phyloP scores from a whole-genome alignment of 1,140 invertebrate species.

The Liolophura sinensis region DNA sequence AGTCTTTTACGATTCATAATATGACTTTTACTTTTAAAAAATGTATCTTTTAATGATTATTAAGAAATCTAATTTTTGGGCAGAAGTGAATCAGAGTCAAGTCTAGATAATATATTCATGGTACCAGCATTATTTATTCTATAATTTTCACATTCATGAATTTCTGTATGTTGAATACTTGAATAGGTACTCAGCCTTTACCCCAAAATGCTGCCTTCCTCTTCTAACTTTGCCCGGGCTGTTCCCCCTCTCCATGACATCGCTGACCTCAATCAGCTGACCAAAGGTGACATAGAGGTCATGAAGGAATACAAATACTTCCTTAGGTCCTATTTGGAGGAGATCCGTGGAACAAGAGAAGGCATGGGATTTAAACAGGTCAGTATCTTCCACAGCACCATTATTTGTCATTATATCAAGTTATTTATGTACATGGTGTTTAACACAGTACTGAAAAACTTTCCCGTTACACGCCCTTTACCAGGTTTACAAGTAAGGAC shows the following conservation, averaged over 20 bases:
- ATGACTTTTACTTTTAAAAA: neutral
- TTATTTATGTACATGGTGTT: too few species aligned
- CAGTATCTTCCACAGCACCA: neutral
- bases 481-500: too few species aligned
- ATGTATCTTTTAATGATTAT: neutral
- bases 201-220: conserved; percentile 56
- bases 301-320: conserved; percentile 54
- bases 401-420: too few species aligned
- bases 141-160: neutral
- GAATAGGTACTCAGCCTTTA: conserved; percentile 59
- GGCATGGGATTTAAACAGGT: conserved; percentile 45
- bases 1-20: neutral
- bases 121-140: neutral
- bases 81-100: neutral
- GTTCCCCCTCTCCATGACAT: conserved; percentile 61
- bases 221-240: conserved; percentile 50
- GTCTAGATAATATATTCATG: too few species aligned
- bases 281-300: conserved; percentile 45
- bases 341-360: conserved; percentile 44
- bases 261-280: conserved; percentile 59
- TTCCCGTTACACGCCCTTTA: too few species aligned
- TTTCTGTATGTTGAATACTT: conserved; percentile 10
- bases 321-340: conserved; percentile 53
- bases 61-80: neutral
- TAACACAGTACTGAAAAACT: too few species aligned